Base-by-base conservation (phyloP, 2,113 vertebrate species). In the Platichthys flesus region DNA sequence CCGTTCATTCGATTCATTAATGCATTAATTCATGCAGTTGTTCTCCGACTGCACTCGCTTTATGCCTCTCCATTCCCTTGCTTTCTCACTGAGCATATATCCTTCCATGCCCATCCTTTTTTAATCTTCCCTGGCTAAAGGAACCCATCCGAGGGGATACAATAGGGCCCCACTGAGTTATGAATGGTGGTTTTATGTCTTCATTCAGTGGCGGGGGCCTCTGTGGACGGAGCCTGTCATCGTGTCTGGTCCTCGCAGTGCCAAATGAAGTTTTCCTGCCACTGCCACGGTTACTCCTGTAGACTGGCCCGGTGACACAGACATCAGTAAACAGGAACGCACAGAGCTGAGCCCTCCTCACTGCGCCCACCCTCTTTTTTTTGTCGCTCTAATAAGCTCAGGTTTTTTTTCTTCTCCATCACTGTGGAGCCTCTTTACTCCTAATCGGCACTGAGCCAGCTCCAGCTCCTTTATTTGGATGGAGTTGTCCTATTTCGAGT, bases 1-100 rank as follows among this genome's bases (percentile, higher is more conserved):
- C 80, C 70, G 82, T 82, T 88, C 70, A 74, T 84, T 71, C 45
- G 59, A 67, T 74, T 58, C 76, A 82, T 86, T 79, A 60, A 84
- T 71, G 63, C 64, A 64, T 49, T 73, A 42, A 70, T 76, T 82
- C 67, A 58, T 54, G 66, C 67, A 47, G 20, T 62, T 56, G 58
- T 61, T 54, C 74, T 59, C 23, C n/a, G 21, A 20, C 65, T 60
- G 45, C 40, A 42, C 40, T 42, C 40, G 2, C 40, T 54, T 10
- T 9, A n/a, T 21, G 20, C 20, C n/a, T 21, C 63, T 35, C 37
- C 37, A 13, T 66, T 12, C 35, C 31, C 57, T 8, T 37, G 51
- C 58, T 52, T 51, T 54, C 35, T 57, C 37, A 10, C 24, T 57
- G 60, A 47, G 47, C 59, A 40, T n/a, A 55, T 76, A 31, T 71